These are phyloP conservation scores for Buathra laborator DNA, from an alignment of 2,888 invertebrate genomes.

Conservation along the genomic window DNA sequence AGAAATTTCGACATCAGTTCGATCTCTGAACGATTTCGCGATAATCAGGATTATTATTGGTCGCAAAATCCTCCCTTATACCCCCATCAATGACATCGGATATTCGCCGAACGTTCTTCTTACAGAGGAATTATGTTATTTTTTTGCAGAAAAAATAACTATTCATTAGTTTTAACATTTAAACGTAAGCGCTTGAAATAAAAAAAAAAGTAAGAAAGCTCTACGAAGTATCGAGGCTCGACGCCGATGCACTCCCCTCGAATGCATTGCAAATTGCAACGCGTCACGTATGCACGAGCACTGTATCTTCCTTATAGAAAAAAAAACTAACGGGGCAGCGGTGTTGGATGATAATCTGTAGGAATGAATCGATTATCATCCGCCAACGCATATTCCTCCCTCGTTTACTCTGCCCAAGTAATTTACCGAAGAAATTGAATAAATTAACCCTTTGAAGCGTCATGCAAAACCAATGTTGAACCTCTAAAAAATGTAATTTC, in stretches of 20 bases:
- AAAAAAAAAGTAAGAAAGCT: slow-evolving; percentile 18
- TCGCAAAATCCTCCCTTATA: neutral
- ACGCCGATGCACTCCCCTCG: slow-evolving; percentile 70
- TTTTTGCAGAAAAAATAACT: neutral
- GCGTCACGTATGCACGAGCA: slow-evolving; percentile 69
- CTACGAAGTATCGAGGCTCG: slow-evolving; percentile 60
- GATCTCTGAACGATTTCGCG: neutral
- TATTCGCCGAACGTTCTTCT: neutral
- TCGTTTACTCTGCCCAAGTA: slow-evolving; percentile 41
- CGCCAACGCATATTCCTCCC: slow-evolving; percentile 9
- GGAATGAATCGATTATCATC: slow-evolving; percentile 33
- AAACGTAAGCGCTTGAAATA: neutral
- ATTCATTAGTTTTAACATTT: neutral
- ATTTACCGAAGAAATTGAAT: neutral
- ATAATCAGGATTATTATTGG: neutral
- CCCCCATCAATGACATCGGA: neutral
- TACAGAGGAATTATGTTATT: neutral
- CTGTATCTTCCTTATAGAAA: slow-evolving; percentile 43
- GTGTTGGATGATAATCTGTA: slow-evolving; percentile 27
- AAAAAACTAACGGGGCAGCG: slow-evolving; percentile 6
- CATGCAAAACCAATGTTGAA: neutral
- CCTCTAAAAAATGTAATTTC: neutral
- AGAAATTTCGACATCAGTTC: slow-evolving; percentile 17
- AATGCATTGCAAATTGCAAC: slow-evolving; percentile 69
- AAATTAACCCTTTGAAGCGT: slow-evolving; percentile 9